phyloP scores from a whole-genome alignment of 1,140 invertebrate genomes.

The Nymphalis io region DNA sequence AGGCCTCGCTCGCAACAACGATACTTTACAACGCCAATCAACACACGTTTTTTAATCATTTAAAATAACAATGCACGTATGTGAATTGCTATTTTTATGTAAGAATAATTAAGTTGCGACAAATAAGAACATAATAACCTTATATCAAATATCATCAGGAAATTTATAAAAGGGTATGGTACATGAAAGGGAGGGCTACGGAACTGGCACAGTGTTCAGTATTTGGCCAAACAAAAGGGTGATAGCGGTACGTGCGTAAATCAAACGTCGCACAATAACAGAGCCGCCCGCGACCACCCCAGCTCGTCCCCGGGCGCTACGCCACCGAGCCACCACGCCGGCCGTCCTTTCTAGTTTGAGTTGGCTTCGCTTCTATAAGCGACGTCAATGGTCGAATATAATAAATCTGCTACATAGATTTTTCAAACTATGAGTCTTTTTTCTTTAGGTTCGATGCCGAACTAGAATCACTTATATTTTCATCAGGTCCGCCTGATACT shows the following conservation, averaged over 20 bases:
- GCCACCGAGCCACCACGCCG: constrained; percentile 28
- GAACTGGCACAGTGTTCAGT: constrained; percentile 48
- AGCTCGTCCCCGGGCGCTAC: constrained; percentile 46
- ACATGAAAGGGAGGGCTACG: constrained; percentile 28
- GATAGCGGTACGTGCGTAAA: constrained; percentile 77
- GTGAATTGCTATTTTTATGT: not conserved
- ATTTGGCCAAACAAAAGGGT: constrained; percentile 75
- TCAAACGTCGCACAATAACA: constrained; percentile 78
- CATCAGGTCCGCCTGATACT: too few species aligned
- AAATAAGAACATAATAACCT: not conserved
- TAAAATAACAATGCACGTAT: constrained; percentile 4
- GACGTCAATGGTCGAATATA: constrained; percentile 44
- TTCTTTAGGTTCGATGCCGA: not conserved
- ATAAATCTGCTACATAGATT: constrained; percentile 66
- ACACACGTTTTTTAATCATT: constrained; percentile 14
- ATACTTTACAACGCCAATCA: constrained; percentile 25
- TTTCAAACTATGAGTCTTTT: not conserved
- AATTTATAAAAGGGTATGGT: constrained; percentile 8
- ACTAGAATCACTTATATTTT: not conserved
- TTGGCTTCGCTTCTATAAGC: constrained; percentile 52
- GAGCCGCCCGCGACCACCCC: constrained; percentile 60
- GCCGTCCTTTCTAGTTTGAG: constrained; percentile 32
- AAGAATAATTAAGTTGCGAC: not conserved
- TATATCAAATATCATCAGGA: constrained; percentile 3
- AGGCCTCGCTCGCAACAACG: constrained; percentile 31